Base-by-base conservation (phyloP, 2,797 vertebrate species). In the Corythornis leucogaster region DNA sequence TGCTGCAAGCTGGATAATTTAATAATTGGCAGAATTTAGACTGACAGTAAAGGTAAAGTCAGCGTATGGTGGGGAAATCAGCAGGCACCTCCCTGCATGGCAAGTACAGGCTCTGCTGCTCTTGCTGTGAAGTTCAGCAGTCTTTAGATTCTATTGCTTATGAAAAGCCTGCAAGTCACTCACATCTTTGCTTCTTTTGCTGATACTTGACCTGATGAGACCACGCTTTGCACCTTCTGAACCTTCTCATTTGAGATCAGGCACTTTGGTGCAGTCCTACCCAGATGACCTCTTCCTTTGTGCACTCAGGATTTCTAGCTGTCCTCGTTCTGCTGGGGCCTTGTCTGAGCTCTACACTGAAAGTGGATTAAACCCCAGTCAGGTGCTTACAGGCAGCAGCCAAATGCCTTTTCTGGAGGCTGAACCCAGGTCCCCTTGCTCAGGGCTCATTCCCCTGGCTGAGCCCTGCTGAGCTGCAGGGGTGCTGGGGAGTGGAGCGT, bases 11-110 rank as follows among this genome's bases (percentile, higher is more conserved):
- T 92, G 91, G 77, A 90, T 94, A 96, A 96, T 95, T 94, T 94
- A 94, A 94, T 96, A 96, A 95, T 92, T 93, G 94, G 86, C 86
- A 92, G 86, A 93, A 96, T 96, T 93, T 94, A 94, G 95, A 92
- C 84, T 88, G 95, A 94, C 94, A 91, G 90, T 80, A 92, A 96
- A 96, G 93, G 96, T 93, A 95, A 93, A 94, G 91, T 28, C 80
- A 92, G 93, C 35, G 19, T 92, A 94, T 88, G 87, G 93, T 87
- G 77, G 26, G 55, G 87, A 83, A 82, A 84, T 58, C 46, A 85
- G 83, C 59, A 71, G 85, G 81, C 77, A 86, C 40, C 67, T 91
- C 94, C 87, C 63, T 62, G 58, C 6, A 0, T 31, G 59, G 70
- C 80, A 86, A 71, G 18, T 31, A 43, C 78, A 85, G 67, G 51